Evolutionary conservation across 2,888 invertebrate genomes (phyloP).

Genomic region (Carabus problematicus): DNA sequence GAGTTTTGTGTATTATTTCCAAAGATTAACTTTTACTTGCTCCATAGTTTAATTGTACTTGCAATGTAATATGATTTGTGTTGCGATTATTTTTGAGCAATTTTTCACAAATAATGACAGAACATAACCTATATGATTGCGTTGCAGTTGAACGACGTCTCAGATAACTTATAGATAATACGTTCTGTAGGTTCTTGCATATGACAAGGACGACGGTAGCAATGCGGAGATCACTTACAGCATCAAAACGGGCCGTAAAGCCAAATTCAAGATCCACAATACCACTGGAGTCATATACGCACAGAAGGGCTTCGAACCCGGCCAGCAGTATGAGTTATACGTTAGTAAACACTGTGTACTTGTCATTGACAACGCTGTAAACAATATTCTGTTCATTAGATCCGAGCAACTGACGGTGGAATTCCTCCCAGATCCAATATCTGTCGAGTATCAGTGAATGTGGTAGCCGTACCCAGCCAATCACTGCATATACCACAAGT

Average conservation of each 20-base stretch:
- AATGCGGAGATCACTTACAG: constrained; percentile 87
- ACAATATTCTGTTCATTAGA: constrained; percentile 63
- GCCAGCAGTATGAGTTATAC: constrained; percentile 71
- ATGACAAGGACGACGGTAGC: constrained; percentile 80
- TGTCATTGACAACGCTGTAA: not conserved
- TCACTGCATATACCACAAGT: constrained; percentile 71
- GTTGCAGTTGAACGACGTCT: no score
- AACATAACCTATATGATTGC: no score
- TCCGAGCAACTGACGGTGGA: constrained; percentile 84
- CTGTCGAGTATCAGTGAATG: constrained; percentile 76
- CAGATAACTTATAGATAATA: not conserved
- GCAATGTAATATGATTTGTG: not conserved
- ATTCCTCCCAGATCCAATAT: constrained; percentile 75
- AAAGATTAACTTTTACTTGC: not conserved
- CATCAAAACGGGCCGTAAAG: constrained; percentile 78
- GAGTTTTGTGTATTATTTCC: no score
- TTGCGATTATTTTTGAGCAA: no score
- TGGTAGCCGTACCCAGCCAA: constrained; percentile 66
- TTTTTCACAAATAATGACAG: no score
- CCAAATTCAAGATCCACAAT: constrained; percentile 83
- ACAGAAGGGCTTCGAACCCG: constrained; percentile 72
- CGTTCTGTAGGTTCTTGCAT: constrained; percentile 74
- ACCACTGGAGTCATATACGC: constrained; percentile 83
- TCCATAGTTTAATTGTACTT: not conserved
- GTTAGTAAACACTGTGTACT: constrained; percentile 58